Evolutionary conservation across 2,888 invertebrate genomes (phyloP).

Genomic region (Rhingia campestris): DNA sequence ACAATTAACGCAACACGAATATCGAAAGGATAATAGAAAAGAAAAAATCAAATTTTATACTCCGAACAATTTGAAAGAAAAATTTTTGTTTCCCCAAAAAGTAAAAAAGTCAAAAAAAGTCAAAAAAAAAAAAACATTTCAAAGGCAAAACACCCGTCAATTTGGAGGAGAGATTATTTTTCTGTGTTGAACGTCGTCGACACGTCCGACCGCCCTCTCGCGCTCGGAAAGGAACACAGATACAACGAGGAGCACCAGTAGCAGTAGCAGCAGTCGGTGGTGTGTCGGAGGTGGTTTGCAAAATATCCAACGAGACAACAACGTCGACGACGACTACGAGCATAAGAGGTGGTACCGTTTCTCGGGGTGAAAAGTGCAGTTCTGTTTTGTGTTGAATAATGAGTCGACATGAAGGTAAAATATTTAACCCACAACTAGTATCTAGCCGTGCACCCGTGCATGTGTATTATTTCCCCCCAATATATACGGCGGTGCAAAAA

Average conservation of each 20-base stretch:
- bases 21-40: slow-evolving; percentile 29
- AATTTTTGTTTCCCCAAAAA: not conserved
- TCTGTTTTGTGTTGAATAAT: slow-evolving; percentile 84
- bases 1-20: slow-evolving; percentile 35
- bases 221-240: slow-evolving; percentile 10
- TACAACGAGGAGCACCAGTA: slow-evolving; percentile 5
- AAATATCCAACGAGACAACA: slow-evolving; percentile 50
- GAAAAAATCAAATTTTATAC: slow-evolving; percentile 8
- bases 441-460: slow-evolving; percentile 8
- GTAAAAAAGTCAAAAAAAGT: too few species aligned
- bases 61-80: slow-evolving; percentile 21
- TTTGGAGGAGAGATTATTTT: slow-evolving; percentile 7
- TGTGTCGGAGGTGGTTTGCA: slow-evolving; percentile 60
- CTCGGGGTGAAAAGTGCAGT: slow-evolving; percentile 69
- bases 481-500: not conserved
- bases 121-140: slow-evolving; percentile 2
- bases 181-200: slow-evolving; percentile 5
- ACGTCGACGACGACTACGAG: slow-evolving; percentile 39
- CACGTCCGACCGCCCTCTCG: not conserved
- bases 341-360: slow-evolving; percentile 62
- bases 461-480: slow-evolving; percentile 9
- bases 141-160: slow-evolving; percentile 24
- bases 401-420: slow-evolving; percentile 97
- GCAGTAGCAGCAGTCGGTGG: slow-evolving; percentile 23
- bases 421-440: slow-evolving; percentile 35